Base-by-base conservation (phyloP, 2,888 invertebrate species). In the Eilema depressum region DNA sequence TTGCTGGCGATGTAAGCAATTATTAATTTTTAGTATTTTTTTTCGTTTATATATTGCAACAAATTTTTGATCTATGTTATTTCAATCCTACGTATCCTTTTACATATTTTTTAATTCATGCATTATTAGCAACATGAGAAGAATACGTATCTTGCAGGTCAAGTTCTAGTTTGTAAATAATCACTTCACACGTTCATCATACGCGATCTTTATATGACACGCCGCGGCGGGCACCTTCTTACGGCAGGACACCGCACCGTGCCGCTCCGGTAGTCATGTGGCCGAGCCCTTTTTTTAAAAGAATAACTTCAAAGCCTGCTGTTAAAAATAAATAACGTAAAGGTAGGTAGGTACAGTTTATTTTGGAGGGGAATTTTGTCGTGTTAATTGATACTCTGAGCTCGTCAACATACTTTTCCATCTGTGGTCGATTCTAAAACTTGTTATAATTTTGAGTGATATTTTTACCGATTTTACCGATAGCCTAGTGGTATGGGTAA, bases 291-390 rank as follows among this genome's bases (percentile, higher is more conserved):
- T 53, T 53, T 41, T 47, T 61, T 11, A 30, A 61, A 61, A 30
- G 30, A n/a, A 33, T 10, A 7, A 61, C 61, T 28, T 61, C 61
- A 61, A 61, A 61, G 61, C 20, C 11, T 28, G n/a, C 20, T 30
- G 63, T 63, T 63, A 61, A n/a, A 61, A 61, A 61, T 61, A 61
- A 30, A 61, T 20, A 28, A 61, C 61, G 66, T 57, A 37, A 61
- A 26, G 61, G 26, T 25, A 26, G 61, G 26, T 25, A 47, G 20
- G 20, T 61, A 30, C 30, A 30, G 61, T 61, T 61, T 61, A 61
- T 61, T 61, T 61, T n/a, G 61, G 30, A 61, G 30, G 61, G 61
- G 61, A 61, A 30, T 61, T 33, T n/a, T 61, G 61, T 61, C 61
- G 30, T 8, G 61, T 61, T 59, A 61, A 33, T 61, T 61, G 28